Conservation (phyloP, 2,888 invertebrate species). For the Hirtodrosophila cameraria region DNA sequence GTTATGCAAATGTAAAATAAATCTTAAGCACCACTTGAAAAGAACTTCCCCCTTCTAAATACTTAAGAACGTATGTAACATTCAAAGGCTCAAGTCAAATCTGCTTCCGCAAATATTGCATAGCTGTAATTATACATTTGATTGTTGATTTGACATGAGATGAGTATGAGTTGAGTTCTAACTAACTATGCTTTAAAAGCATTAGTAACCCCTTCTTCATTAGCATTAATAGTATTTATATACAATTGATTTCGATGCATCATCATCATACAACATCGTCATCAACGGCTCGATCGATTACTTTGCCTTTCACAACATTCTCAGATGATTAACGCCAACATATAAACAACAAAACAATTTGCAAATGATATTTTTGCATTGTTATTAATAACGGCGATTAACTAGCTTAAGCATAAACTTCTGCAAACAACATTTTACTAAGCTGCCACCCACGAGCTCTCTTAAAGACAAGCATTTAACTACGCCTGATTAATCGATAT, state of each 20-base stretch:
- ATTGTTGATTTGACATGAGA: slow-evolving; percentile 35
- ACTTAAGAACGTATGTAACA: slow-evolving; percentile 1
- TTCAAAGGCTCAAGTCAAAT: slow-evolving; percentile 42
- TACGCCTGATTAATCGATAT: slow-evolving; percentile 42
- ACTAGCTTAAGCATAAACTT: slow-evolving; percentile 16
- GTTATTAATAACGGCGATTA: slow-evolving; percentile 61
- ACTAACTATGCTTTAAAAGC: slow-evolving; percentile 8
- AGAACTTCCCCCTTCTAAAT: slow-evolving; percentile 13
- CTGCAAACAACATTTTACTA: slow-evolving; percentile 4
- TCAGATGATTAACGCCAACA: slow-evolving; percentile 58
- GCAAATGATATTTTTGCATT: slow-evolving; percentile 62
- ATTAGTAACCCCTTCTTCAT: slow-evolving; percentile 41
- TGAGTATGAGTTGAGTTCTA: slow-evolving; percentile 10
- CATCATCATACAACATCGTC: slow-evolving; percentile 30
- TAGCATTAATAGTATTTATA: slow-evolving; percentile 34
- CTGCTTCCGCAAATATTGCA: slow-evolving; percentile 42
- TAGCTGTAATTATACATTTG: slow-evolving; percentile 17
- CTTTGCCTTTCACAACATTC: slow-evolving; percentile 71
- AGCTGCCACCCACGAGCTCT: slow-evolving; percentile 65
- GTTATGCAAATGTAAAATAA: too few species aligned
- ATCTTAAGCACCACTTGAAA: too few species aligned
- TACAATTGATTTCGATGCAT: slow-evolving; percentile 36
- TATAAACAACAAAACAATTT: slow-evolving; percentile 45
- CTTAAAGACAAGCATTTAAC: slow-evolving; percentile 48
- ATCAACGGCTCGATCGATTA: slow-evolving; percentile 25